phyloP scores from a whole-genome alignment of 2,888 invertebrate species.

The Scaptomyza flava region DNA sequence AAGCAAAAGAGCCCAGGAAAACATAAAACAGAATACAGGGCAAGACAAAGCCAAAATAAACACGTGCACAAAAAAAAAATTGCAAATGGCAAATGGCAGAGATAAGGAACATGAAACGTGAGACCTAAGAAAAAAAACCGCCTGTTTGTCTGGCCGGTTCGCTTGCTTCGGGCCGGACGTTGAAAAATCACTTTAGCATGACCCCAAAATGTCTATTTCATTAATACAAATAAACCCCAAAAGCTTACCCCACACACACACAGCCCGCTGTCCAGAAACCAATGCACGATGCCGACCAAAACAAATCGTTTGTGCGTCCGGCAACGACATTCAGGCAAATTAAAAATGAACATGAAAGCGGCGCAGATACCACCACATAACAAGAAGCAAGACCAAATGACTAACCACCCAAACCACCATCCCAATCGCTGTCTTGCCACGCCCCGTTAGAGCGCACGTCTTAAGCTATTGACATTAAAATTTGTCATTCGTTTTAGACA shows the following conservation, averaged over 20 bases:
- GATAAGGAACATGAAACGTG: constrained; percentile 61
- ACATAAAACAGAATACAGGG: constrained; percentile 32
- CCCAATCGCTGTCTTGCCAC: constrained; percentile 16
- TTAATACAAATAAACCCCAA: constrained; percentile 77
- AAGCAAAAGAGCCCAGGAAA: constrained; percentile 8
- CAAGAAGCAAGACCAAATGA: constrained; percentile 34
- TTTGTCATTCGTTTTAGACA: constrained; percentile 70
- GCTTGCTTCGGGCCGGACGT: constrained; percentile 58
- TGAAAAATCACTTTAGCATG: constrained; percentile 82
- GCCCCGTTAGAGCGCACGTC: constrained; percentile 54
- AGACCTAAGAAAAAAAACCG: constrained; percentile 25
- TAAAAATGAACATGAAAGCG: constrained; percentile 77
- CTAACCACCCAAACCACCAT: constrained; percentile 2
- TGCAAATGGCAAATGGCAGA: constrained; percentile 35
- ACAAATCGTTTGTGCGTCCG: constrained; percentile 75
- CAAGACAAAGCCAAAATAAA: constrained; percentile 74
- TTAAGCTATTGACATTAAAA: constrained; percentile 74
- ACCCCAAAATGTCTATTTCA: constrained; percentile 81
- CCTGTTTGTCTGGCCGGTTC: constrained; percentile 17
- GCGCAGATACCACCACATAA: constrained; percentile 22
- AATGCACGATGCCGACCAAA: constrained; percentile 57
- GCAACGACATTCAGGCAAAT: constrained; percentile 76
- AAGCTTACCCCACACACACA: constrained; percentile 13
- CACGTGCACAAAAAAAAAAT: constrained; percentile 31
- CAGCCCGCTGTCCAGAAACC: constrained; percentile 20